Percentiles rank a stretch among this genome's conserved stretches.
Evolutionary conservation across 1,140 invertebrate genomes (phyloP).

Genomic region (Drosophila nigromelanica): DNA sequence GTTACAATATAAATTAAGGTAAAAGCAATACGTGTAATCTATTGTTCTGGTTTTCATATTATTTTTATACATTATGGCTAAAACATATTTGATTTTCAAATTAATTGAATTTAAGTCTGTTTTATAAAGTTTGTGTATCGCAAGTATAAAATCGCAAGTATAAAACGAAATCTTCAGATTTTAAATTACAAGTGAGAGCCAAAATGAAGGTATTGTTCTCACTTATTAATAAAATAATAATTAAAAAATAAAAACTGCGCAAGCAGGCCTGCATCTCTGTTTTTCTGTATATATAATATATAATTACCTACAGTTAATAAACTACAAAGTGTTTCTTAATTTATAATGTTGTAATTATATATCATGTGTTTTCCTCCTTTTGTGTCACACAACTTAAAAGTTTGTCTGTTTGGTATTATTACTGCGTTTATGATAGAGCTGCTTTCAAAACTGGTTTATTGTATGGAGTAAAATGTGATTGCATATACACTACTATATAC

Average conservation of each 20-base stretch:
- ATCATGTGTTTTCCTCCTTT: slow-evolving; percentile 16
- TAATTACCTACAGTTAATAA: slow-evolving; percentile 33
- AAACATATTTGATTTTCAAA: too few species aligned
- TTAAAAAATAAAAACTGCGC: neutral
- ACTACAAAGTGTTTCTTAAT: slow-evolving; percentile 37
- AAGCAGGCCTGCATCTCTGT: neutral
- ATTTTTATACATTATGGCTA: too few species aligned
- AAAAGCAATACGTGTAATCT: too few species aligned
- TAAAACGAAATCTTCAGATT: neutral
- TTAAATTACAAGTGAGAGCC: neutral
- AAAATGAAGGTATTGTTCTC: neutral
- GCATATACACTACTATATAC: neutral
- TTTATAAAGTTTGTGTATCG: too few species aligned
- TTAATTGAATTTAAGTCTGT: too few species aligned
- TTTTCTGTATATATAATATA: neutral
- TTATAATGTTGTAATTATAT: slow-evolving; percentile 35
- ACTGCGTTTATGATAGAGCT: neutral
- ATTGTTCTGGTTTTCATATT: too few species aligned
- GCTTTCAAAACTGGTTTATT: neutral
- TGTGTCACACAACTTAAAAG: slow-evolving; percentile 29
- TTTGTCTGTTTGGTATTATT: slow-evolving; percentile 5
- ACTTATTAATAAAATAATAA: neutral
- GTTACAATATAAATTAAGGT: too few species aligned
- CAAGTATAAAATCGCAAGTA: neutral
- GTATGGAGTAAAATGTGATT: neutral